phyloP scores from a whole-genome alignment of 1,140 invertebrate species.

The Manduca sexta region DNA sequence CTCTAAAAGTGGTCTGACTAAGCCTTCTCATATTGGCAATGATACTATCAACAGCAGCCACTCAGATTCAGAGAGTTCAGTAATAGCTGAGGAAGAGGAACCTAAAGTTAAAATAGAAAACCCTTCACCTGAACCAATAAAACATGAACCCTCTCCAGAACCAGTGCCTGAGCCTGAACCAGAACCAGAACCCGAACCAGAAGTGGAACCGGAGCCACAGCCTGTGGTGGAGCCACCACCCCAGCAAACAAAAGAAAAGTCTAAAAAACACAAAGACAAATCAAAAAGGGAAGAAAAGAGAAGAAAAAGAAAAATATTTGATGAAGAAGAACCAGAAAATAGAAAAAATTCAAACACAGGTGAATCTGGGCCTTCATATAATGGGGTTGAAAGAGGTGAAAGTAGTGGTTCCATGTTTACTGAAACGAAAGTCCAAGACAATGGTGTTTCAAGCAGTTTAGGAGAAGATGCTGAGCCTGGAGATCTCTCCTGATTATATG shows the following conservation, averaged over 20 bases:
- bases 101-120: constrained; percentile 55
- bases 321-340: constrained; percentile 59
- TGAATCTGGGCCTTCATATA: constrained; percentile 39
- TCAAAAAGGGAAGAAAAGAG: constrained; percentile 75
- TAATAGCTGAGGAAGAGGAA: constrained; percentile 58
- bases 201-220: constrained; percentile 43
- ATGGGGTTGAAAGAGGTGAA: constrained; percentile 53
- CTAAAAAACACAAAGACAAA: constrained; percentile 76
- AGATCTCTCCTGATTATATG: constrained; percentile 81
- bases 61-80: constrained; percentile 60
- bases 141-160: constrained; percentile 49
- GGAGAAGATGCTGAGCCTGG: constrained; percentile 66
- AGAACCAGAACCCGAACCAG: constrained; percentile 40
- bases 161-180: no score
- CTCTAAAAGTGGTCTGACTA: constrained; percentile 62
- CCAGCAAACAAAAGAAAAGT: constrained; percentile 67
- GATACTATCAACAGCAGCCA: constrained; percentile 59
- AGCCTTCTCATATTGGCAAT: constrained; percentile 39
- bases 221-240: constrained; percentile 39
- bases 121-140: constrained; percentile 51
- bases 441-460: constrained; percentile 69
- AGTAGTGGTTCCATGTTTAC: constrained; percentile 50
- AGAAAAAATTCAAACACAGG: constrained; percentile 47
- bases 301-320: constrained; percentile 74
- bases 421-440: constrained; percentile 71